phyloP scores from a whole-genome alignment of 2,888 invertebrate genomes.

The Reticulitermes lucifugus region DNA sequence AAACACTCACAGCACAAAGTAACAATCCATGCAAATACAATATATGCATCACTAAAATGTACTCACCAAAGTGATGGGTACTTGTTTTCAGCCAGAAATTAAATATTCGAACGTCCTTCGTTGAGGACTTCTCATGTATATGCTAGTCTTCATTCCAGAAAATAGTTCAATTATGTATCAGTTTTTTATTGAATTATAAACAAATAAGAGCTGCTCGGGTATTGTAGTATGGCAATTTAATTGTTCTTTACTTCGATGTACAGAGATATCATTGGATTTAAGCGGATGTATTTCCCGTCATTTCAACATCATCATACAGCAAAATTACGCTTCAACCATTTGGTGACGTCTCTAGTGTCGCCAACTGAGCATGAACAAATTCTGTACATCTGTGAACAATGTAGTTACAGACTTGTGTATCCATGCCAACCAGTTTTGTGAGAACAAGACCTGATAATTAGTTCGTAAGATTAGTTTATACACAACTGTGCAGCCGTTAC shows the following conservation, averaged over 20 bases:
- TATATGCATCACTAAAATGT: slow-evolving; percentile 27
- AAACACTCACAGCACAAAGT: slow-evolving; percentile 27
- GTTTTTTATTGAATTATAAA: slow-evolving; percentile 32
- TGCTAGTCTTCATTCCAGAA: slow-evolving; percentile 40
- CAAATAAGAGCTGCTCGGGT: slow-evolving; percentile 35
- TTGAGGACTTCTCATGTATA: slow-evolving; percentile 35
- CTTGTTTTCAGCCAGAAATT: slow-evolving; percentile 44
- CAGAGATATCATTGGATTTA: slow-evolving; percentile 32
- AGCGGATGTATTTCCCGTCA: slow-evolving; percentile 31
- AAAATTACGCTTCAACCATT: slow-evolving; percentile 27
- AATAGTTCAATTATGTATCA: slow-evolving; percentile 13
- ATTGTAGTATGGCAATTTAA: slow-evolving; percentile 25
- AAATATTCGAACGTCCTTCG: slow-evolving; percentile 38
- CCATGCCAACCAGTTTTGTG: too few relatives aligned
- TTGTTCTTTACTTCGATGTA: slow-evolving; percentile 42
- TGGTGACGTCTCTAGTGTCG: slow-evolving; percentile 12
- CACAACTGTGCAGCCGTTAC: too few relatives aligned
- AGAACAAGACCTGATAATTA: too few relatives aligned
- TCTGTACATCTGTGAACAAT: too few relatives aligned
- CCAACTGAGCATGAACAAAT: background rate
- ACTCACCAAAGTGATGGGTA: slow-evolving; percentile 52
- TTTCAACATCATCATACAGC: background rate
- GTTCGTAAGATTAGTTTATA: too few relatives aligned
- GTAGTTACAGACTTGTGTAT: too few relatives aligned
- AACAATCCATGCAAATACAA: slow-evolving; percentile 24